Conservation (phyloP, 2,888 invertebrate species). For the Ormyrus rosae region DNA sequence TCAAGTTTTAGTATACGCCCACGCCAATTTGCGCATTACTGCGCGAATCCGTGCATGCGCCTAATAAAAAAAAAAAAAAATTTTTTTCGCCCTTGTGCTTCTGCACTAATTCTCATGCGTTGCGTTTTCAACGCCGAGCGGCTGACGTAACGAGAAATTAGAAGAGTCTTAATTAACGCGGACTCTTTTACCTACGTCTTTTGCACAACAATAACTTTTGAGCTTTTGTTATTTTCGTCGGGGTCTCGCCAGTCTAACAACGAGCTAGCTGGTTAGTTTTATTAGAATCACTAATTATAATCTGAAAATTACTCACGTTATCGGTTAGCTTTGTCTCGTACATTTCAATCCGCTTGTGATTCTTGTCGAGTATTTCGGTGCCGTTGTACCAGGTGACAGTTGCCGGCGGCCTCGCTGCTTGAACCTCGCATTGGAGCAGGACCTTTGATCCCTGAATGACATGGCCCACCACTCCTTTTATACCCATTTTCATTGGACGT, state of each 20-base stretch:
- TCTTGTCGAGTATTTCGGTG: slow-evolving; percentile 76
- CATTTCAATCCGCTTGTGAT: slow-evolving; percentile 69
- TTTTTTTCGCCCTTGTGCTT: not conserved
- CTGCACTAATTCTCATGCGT: not conserved
- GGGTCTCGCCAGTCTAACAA: too few species aligned
- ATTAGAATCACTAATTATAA: too few species aligned
- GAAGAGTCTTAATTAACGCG: slow-evolving; percentile 26
- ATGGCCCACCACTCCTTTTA: slow-evolving; percentile 86
- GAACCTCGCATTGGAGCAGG: slow-evolving; percentile 86
- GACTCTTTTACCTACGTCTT: not conserved
- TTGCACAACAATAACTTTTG: not conserved
- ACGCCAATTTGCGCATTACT: not conserved
- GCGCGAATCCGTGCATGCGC: too few species aligned
- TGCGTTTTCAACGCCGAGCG: not conserved
- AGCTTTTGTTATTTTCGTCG: too few species aligned
- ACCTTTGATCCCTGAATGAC: slow-evolving; percentile 89
- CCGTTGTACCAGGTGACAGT: slow-evolving; percentile 91
- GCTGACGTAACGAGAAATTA: not conserved
- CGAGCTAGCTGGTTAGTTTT: too few species aligned
- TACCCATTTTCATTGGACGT: slow-evolving; percentile 86
- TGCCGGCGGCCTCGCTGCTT: slow-evolving; percentile 89
- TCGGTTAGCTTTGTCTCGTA: slow-evolving; percentile 66
- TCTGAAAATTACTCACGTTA: slow-evolving; percentile 67
- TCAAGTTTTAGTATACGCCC: slow-evolving; percentile 39
- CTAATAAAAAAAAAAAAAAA: too few species aligned